Base-by-base conservation (phyloP, 92 coral and sea anemone species). In the Plumapathes pennacea region DNA sequence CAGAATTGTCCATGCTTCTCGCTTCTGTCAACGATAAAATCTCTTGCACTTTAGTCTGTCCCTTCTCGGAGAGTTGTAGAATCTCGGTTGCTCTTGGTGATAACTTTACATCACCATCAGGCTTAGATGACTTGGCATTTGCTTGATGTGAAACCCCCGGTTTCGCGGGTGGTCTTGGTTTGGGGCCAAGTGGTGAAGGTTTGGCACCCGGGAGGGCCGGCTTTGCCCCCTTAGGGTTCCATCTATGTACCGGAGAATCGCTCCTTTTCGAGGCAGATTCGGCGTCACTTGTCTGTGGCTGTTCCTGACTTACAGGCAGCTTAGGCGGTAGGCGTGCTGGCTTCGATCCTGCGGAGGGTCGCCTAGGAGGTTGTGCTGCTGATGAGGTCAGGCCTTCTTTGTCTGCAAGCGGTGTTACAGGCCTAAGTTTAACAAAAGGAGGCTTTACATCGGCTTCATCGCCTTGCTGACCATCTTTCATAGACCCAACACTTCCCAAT, bases 91-190 rank as follows among this genome's bases (percentile, higher is more conserved):
- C 80, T 64, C 84, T 45, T 5, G 84, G 96, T 10, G 90, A 69
- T 17, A 88, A 81, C 18, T 58, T 57, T 11, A 47, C 60, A 33
- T 76, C 78, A 12, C 52, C 50, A 43, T 54, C 44, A 32, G 50
- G 64, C 34, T 64, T 68, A 4, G 79, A 72, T 0, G 74, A 50
- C n/a, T 72, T 33, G 2, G 54, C 34, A 29, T 50, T 25, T 2
- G 84, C 73, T 42, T 74, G 83, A 44, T 42, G 77, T 4, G 96
- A 76, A 3, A 77, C 22, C 14, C 62, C 70, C 32, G 98, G 98
- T 51, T 92, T 92, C 27, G 38, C 41, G 0, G 90, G 96, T 9
- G 77, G 74, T 57, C 62, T 82, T 15, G 98, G 98, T 57, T 73
- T 89, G 44, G 66, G 74, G n/a, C 83, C 81, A 2, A 60, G 43